Conservation (phyloP, 1,140 invertebrate species). For the Ceratina japonica region DNA sequence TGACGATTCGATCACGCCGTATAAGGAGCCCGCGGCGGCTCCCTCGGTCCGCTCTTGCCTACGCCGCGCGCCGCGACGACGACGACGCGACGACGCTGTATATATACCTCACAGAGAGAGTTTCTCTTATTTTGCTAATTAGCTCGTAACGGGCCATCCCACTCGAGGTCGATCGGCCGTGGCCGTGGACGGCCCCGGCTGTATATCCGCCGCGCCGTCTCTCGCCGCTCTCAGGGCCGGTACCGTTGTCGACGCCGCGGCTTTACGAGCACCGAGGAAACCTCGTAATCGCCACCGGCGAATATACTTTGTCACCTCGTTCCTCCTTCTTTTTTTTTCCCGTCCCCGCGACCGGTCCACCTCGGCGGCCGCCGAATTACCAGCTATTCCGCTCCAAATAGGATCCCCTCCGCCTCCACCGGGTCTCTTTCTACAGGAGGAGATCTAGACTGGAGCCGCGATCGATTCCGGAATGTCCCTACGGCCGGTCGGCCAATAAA, state of each 20-base stretch:
- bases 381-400: constrained; percentile 46
- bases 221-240: constrained; percentile 41
- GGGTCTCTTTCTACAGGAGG: too few relatives aligned
- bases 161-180: constrained; percentile 47
- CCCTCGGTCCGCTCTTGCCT: constrained; percentile 31
- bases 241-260: constrained; percentile 9
- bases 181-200: constrained; percentile 1
- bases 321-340: not conserved
- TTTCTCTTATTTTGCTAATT: constrained; percentile 70
- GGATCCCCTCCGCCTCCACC: not conserved
- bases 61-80: constrained; percentile 40
- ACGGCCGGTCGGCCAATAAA: constrained; percentile 34
- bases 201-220: not conserved
- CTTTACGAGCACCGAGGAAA: constrained; percentile 57
- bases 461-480: constrained; percentile 51
- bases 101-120: constrained; percentile 52
- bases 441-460: constrained; percentile 11
- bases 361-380: constrained; percentile 51
- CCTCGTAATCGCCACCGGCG: constrained; percentile 45
- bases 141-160: constrained; percentile 65
- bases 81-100: constrained; percentile 24
- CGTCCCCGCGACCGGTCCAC: not conserved
- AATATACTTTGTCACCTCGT: constrained; percentile 62
- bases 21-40: constrained; percentile 47
- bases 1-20: constrained; percentile 59